Conservation (phyloP, 2,797 vertebrate genomes). For the Chelidonichthys spinosus region DNA sequence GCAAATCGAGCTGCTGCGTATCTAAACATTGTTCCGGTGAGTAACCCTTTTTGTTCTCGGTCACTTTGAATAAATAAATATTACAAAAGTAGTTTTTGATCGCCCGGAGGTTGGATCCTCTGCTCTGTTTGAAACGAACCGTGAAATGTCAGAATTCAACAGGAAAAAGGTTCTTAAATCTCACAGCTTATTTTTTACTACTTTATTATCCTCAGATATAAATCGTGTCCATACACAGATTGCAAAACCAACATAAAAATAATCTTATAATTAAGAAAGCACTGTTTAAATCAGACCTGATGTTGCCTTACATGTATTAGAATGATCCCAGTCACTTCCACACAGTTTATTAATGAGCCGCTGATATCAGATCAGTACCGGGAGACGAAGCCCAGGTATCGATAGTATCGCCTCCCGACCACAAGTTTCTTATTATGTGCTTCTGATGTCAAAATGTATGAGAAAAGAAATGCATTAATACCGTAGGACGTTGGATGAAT, state of each 20-base stretch:
- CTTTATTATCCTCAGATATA: neutral
- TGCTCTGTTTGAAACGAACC: too few species aligned
- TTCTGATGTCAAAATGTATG: neutral
- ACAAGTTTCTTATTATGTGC: too few species aligned
- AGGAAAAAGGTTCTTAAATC: neutral
- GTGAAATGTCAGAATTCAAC: neutral
- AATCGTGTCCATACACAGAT: too few species aligned
- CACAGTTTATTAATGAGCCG: too few species aligned
- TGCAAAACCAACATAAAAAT: too few species aligned
- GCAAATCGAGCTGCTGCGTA: constrained; percentile 95
- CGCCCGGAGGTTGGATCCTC: too few species aligned
- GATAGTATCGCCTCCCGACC: too few species aligned
- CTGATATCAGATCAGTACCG: too few species aligned
- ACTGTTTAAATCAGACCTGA: too few species aligned
- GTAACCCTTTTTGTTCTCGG: constrained; percentile 12
- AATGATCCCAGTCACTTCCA: too few species aligned
- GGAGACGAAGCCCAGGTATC: too few species aligned
- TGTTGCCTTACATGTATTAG: too few species aligned
- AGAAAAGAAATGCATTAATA: neutral
- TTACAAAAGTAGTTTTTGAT: neutral
- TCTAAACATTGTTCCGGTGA: constrained; percentile 89
- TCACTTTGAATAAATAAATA: neutral
- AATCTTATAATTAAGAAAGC: neutral
- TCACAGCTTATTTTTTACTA: neutral
- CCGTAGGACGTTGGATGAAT: neutral